These are phyloP conservation scores for Andrena marginata DNA, from an alignment of 2,888 invertebrate species.

Conservation along the genomic window DNA sequence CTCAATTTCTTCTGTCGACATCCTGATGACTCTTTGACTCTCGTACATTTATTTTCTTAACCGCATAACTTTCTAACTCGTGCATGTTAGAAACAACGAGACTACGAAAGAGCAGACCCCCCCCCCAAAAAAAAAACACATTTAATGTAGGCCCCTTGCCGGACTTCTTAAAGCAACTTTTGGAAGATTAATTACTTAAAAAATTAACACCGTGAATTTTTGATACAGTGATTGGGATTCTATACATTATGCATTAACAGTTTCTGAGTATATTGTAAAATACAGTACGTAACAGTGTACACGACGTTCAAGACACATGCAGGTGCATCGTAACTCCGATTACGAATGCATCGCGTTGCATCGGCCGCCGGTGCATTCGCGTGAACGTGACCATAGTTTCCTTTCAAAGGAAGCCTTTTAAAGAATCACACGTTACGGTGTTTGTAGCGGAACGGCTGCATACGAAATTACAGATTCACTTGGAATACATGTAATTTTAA, in stretches of 20 bases:
- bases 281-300: neutral
- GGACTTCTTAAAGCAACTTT: no score
- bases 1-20: constrained; percentile 52
- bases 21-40: constrained; percentile 7
- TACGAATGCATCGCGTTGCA: constrained; percentile 5
- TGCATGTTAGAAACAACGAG: neutral
- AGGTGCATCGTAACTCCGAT: neutral
- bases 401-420: neutral
- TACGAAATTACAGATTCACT: neutral
- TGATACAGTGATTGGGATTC: no score
- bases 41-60: neutral
- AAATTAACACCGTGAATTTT: no score
- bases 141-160: neutral
- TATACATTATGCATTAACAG: no score
- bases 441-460: neutral
- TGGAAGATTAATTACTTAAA: no score
- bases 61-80: constrained; percentile 29
- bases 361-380: neutral
- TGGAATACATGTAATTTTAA: neutral
- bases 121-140: neutral
- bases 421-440: neutral
- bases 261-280: neutral
- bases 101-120: neutral
- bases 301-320: neutral
- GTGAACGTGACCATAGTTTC: constrained; percentile 19